A percentile compares a stretch with the other conserved stretches of the same genome.
Conservation (phyloP, 2,797 vertebrate species). For the Neopelma chrysocephalum region DNA sequence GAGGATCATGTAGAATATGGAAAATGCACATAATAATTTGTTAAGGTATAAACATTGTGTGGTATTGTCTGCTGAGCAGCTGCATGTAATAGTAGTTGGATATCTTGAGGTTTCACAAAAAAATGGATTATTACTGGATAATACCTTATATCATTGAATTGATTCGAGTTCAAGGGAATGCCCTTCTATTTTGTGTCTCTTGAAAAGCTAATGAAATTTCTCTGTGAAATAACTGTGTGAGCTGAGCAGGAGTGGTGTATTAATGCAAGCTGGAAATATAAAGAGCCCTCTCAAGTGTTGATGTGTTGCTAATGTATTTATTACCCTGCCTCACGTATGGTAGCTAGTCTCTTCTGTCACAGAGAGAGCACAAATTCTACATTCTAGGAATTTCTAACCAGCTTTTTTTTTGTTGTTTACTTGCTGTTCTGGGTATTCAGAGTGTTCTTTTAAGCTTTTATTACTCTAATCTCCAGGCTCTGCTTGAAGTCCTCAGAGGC, state of each 20-base stretch:
- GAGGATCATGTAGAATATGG: neutral
- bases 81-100: neutral
- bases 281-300: neutral
- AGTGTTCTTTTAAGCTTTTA: neutral
- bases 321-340: neutral
- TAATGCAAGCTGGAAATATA: neutral
- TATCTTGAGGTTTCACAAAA: neutral
- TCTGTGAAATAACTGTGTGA: neutral
- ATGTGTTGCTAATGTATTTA: neutral
- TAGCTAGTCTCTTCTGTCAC: neutral
- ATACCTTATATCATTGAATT: neutral
- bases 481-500: neutral
- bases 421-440: neutral
- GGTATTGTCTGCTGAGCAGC: neutral
- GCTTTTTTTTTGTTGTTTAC: neutral
- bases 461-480: neutral
- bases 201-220: neutral
- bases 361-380: neutral
- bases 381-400: conserved; percentile 16
- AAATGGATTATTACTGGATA: neutral
- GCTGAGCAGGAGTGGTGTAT: neutral
- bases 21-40: neutral
- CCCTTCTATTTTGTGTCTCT: neutral
- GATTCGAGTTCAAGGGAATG: conserved; percentile 8
- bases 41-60: neutral